These are phyloP conservation scores for Serripes groenlandicus DNA, from an alignment of 2,888 invertebrate species.

Conservation along the genomic window DNA sequence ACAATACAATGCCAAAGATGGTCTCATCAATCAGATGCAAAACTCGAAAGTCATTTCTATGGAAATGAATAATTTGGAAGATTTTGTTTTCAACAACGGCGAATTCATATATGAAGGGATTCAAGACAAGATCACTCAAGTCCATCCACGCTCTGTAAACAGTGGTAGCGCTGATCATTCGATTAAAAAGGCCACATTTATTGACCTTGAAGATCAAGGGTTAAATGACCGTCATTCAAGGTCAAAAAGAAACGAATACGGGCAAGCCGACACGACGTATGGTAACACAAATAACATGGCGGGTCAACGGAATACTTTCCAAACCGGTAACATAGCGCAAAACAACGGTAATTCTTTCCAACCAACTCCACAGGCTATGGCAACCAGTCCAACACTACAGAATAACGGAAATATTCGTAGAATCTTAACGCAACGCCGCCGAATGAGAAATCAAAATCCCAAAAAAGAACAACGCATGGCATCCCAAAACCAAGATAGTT, in stretches of 20 bases:
- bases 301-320: not conserved
- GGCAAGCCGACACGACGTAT: not conserved
- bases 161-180: not conserved
- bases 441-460: not conserved
- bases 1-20: not conserved
- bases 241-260: slow-evolving; percentile 6
- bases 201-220: not conserved
- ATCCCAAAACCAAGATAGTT: not conserved
- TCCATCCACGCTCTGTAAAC: not conserved
- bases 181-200: not conserved
- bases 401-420: not conserved
- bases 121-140: not conserved
- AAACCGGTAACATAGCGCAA: not conserved
- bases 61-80: not conserved
- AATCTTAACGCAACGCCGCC: not conserved
- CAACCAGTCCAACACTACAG: not conserved
- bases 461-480: not conserved
- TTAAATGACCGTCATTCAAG: not conserved
- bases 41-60: not conserved
- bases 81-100: not conserved
- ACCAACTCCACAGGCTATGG: not conserved
- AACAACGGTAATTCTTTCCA: not conserved
- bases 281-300: not conserved
- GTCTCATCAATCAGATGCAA: not conserved
- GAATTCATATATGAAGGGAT: not conserved